Base-by-base conservation (phyloP, 2,113 vertebrate genomes). In the Machaerirhynchus nigripectus region DNA sequence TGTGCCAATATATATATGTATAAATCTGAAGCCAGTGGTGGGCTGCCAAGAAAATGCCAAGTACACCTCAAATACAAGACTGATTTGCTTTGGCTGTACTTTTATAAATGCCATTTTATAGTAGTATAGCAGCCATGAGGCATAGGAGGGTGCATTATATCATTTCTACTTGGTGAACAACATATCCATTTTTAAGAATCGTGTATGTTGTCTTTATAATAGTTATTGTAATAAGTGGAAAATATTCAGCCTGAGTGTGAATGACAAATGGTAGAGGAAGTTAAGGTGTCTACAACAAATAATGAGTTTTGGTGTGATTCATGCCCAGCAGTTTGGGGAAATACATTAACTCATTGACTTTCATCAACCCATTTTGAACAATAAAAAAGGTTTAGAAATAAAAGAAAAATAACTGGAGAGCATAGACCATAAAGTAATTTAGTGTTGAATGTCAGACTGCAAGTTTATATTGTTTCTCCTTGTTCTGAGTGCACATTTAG, bases 221-320 rank as follows among this genome's bases (percentile, higher is more conserved):
- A 87, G 85, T 93, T 95, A 79, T 79, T 76, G 42, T 39, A 94
- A 52, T 91, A 87, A 69, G 93, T 85, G 47, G 80, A 64, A 94
- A 89, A 67, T 77, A 74, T 64, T 91, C 67, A 79, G 16, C 23
- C 10, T 86, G 22, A n/a, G 13, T 37, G 27, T 4, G 3, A 84
- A 68, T 91, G 75, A 90, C 3, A 2, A 93, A 95, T 84, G 12
- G n/a, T 31, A 81, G n/a, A 83, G 27, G 49, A 95, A 78, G 40
- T 37, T 86, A 75, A 69, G 24, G 53, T 79, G 71, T 70, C 74
- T 73, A 33, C 24, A 90, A 88, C 82, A 90, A 84, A 76, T 88
- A 88, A 94, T 75, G 90, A 94, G 60, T 52, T 84, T 89, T 75
- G 33, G 7, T 47, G 42, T 94, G 79, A 94, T 91, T 97, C 84